These are phyloP conservation scores for Sebastes hubbsi DNA, from an alignment of 2,797 vertebrate species.

Conservation along the genomic window DNA sequence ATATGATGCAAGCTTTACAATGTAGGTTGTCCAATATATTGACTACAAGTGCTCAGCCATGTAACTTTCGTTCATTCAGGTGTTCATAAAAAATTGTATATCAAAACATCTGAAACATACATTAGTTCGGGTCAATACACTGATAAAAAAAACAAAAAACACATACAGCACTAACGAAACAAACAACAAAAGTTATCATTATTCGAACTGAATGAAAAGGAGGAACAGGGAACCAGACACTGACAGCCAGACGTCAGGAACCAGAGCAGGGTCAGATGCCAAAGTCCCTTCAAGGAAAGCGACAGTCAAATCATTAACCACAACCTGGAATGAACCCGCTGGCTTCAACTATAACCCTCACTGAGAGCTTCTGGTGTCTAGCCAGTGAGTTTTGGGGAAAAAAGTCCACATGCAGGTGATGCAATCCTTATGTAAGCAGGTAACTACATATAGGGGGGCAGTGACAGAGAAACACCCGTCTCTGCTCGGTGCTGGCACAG, in stretches of 20 bases:
- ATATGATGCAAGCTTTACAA: neutral
- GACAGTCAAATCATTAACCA: constrained; percentile 38
- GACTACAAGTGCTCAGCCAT: neutral
- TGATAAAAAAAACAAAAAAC: neutral
- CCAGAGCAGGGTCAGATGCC: constrained; percentile 9
- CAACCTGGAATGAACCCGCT: constrained; percentile 42
- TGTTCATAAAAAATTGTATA: neutral
- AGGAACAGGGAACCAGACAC: neutral
- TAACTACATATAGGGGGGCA: constrained; percentile 26
- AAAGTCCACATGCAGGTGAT: constrained; percentile 15
- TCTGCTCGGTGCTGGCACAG: neutral
- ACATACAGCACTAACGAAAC: neutral
- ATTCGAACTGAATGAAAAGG: neutral
- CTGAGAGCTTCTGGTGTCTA: neutral
- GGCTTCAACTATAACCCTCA: constrained; percentile 25
- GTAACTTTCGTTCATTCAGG: neutral
- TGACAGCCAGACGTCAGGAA: constrained; percentile 5
- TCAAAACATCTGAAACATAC: neutral
- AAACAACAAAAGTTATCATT: neutral
- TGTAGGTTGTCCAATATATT: neutral
- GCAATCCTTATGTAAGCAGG: constrained; percentile 33
- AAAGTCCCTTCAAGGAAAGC: constrained; percentile 11
- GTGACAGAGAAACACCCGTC: constrained; percentile 31
- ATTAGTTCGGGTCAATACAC: neutral
- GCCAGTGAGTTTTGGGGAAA: neutral